A percentile compares a stretch with the other conserved stretches of the same genome.
Conservation (phyloP, 2,113 vertebrate species). For the Lasiurus cinereus region DNA sequence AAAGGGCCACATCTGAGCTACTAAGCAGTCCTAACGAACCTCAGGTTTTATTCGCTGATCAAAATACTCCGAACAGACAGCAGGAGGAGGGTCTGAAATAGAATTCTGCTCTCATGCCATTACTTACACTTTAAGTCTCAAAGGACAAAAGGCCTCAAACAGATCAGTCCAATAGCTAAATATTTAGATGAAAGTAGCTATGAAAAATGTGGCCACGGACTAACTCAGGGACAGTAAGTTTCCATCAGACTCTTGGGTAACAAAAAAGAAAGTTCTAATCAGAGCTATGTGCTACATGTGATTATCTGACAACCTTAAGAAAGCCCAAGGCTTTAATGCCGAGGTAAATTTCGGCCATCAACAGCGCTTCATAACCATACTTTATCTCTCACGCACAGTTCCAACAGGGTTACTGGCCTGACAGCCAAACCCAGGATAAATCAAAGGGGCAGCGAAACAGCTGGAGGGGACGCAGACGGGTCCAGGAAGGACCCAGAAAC, state of each 20-base stretch:
- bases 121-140: neutral
- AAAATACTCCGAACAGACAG: conserved; percentile 33
- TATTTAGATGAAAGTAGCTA: conserved; percentile 10
- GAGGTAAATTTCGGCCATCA: conserved; percentile 23
- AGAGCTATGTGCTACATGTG: neutral
- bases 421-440: conserved; percentile 16
- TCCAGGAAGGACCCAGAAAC: conserved; percentile 1
- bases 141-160: conserved; percentile 34
- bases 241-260: conserved; percentile 17
- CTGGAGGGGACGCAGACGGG: neutral
- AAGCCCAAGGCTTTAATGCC: conserved; percentile 25
- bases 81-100: conserved; percentile 1
- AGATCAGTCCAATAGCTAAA: conserved; percentile 59
- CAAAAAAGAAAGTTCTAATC: neutral
- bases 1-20: conserved; percentile 50
- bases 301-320: conserved; percentile 45
- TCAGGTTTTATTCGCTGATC: neutral
- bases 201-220: neutral
- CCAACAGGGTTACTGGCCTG: conserved; percentile 8
- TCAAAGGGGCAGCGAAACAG: neutral
- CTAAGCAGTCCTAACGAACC: conserved; percentile 47
- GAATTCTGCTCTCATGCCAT: neutral
- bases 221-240: neutral
- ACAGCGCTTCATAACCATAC: neutral
- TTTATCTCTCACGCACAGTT: conserved; percentile 51